phyloP scores from a whole-genome alignment of 2,113 vertebrate genomes.

The Mastomys coucha region DNA sequence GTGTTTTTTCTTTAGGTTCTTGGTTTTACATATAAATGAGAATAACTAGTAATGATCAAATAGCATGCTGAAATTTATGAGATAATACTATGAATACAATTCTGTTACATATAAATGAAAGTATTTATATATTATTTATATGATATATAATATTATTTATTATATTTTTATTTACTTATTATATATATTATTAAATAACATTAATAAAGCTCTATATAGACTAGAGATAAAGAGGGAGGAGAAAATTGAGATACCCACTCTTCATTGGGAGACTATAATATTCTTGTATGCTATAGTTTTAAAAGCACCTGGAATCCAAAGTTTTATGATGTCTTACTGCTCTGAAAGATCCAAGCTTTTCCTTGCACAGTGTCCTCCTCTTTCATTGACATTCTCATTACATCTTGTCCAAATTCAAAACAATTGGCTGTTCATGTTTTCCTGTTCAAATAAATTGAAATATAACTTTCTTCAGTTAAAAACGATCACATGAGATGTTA shows the following conservation, averaged over 20 bases:
- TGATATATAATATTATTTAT: not conserved
- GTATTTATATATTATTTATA: not conserved
- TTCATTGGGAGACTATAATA: not conserved
- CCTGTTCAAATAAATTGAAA: not conserved
- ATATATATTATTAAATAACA: too few species aligned
- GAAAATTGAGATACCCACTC: not conserved
- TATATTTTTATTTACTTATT: too few species aligned
- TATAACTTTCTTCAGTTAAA: not conserved
- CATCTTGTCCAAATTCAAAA: not conserved
- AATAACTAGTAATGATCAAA: not conserved
- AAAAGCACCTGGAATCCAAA: not conserved
- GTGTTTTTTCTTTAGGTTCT: not conserved
- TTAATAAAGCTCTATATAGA: too few species aligned
- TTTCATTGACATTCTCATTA: not conserved
- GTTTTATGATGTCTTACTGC: not conserved
- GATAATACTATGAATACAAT: not conserved
- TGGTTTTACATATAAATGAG: slow-evolving; percentile 24
- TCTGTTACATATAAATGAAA: slow-evolving; percentile 34
- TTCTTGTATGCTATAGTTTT: not conserved
- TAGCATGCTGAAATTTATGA: not conserved
- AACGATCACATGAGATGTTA: not conserved
- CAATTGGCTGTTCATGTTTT: not conserved
- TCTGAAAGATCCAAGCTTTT: not conserved
- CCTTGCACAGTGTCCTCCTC: not conserved
- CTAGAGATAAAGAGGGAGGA: not conserved